A percentile compares a stretch with the other conserved stretches of the same genome.
These are phyloP conservation scores for Scatophagus argus DNA, from an alignment of 2,113 vertebrate genomes.

Conservation along the genomic window DNA sequence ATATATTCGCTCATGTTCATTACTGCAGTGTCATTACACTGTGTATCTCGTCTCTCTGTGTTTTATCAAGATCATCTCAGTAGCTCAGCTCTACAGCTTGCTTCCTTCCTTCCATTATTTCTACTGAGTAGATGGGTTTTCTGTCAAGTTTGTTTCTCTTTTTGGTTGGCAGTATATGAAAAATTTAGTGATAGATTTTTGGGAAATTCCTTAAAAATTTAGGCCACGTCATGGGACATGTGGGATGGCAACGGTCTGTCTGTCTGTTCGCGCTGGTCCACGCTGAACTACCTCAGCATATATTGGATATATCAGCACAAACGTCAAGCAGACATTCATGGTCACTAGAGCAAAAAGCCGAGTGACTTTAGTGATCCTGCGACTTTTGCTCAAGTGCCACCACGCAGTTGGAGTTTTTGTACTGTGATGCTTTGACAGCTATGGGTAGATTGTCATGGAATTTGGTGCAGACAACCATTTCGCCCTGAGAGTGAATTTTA, in stretches of 20 bases:
- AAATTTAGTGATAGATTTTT: not conserved
- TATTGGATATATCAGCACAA: not conserved
- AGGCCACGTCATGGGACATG: too few relatives aligned
- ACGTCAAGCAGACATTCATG: too few relatives aligned
- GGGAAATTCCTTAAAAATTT: not conserved
- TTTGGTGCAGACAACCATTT: not conserved
- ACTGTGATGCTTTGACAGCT: not conserved
- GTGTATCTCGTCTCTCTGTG: not conserved
- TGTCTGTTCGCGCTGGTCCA: not conserved
- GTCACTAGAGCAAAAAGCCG: not conserved
- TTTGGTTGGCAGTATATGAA: not conserved
- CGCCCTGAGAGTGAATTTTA: not conserved
- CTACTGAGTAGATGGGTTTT: not conserved
- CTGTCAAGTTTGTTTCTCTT: not conserved
- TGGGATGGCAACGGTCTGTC: too few relatives aligned
- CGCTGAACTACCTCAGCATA: not conserved
- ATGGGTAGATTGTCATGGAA: not conserved
- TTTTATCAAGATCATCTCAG: constrained; percentile 10
- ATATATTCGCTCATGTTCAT: not conserved
- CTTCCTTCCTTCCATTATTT: constrained; percentile 2
- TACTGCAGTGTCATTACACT: not conserved
- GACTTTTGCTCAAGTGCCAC: too few relatives aligned
- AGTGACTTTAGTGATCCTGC: not conserved
- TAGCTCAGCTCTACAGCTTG: not conserved
- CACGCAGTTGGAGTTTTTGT: not conserved